phyloP scores from a whole-genome alignment of 2,888 invertebrate species.

The Drosophila differens region DNA sequence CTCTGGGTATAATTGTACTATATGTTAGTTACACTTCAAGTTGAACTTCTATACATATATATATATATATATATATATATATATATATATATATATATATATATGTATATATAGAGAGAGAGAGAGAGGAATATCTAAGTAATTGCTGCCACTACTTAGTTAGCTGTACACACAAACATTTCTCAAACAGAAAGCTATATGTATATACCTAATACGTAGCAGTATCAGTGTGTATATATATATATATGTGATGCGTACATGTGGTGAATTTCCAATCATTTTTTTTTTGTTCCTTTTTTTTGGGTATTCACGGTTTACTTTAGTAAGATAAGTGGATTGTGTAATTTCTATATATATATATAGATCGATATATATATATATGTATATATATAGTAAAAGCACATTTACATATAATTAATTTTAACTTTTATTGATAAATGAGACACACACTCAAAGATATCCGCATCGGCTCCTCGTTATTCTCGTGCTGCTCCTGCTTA shows the following conservation, averaged over 20 bases:
- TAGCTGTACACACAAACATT: slow-evolving; percentile 39
- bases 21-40: slow-evolving; percentile 55
- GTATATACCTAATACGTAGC: not conserved
- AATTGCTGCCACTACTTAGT: slow-evolving; percentile 38
- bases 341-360: slow-evolving; percentile 49
- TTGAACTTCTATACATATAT: slow-evolving; percentile 11
- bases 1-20: slow-evolving; percentile 64
- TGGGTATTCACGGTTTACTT: slow-evolving; percentile 35
- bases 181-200: slow-evolving; percentile 27
- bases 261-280: slow-evolving; percentile 18
- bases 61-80: slow-evolving; percentile 10
- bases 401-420: slow-evolving; percentile 64
- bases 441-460: slow-evolving; percentile 12
- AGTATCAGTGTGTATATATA: slow-evolving; percentile 7
- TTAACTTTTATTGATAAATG: slow-evolving; percentile 53
- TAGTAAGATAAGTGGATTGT: slow-evolving; percentile 46
- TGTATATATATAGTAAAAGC: slow-evolving; percentile 60
- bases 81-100: slow-evolving; percentile 12
- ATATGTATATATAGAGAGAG: no score
- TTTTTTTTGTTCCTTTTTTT: slow-evolving; percentile 4
- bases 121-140: slow-evolving; percentile 11
- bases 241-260: slow-evolving; percentile 16
- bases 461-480: not conserved
- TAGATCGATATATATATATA: slow-evolving; percentile 33
- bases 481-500: slow-evolving; percentile 34